Base-by-base conservation (phyloP, 2,797 vertebrate genomes). In the Cirrhinus mrigala region DNA sequence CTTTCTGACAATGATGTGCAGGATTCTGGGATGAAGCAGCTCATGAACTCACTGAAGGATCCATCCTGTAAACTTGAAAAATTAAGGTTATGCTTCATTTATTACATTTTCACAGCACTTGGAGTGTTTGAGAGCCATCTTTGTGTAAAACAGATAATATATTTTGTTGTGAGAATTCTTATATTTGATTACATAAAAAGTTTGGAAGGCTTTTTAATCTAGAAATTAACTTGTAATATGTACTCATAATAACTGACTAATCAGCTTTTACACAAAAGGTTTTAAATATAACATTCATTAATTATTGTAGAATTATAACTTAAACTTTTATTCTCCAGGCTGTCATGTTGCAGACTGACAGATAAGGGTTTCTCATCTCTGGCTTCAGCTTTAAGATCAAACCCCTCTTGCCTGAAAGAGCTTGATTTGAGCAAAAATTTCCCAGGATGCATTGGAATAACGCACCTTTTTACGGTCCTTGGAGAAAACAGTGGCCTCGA, bases 391-490 rank as follows among this genome's bases (percentile, higher is more conserved):
- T 12, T 77, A 29, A 77, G 29, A 58, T 58, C 20, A 40, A 77
- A 56, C 56, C 82, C 82, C 40, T 58, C 22, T 10, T 40, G 76
- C 70, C 79, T 88, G 48, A 79, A 54, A 80, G 84, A 86, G 58
- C 75, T 90, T 56, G 84, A 87, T 76, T 33, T 87, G 24, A 90
- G 82, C 62, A 71, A 29, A 33, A 86, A 87, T 68, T 71, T 81
- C 24, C 79, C 81, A 29, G 70, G 68, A 24, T 37, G n/a, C 46
- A 29, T n/a, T 20, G 84, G 66, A 27, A 69, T 86, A 70, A 11
- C 16, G 40, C 78, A 87, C 73, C 50, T 86, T 60, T 84, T 60
- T 78, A 58, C 24, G 40, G 77, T 79, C 22, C 29, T 86, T 16
- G 37, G n/a, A 50, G 64, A 79, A 64, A 62, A 74, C 66, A 69